These are phyloP conservation scores for Aricia agestis DNA, from an alignment of 1,140 invertebrate genomes.

Conservation along the genomic window DNA sequence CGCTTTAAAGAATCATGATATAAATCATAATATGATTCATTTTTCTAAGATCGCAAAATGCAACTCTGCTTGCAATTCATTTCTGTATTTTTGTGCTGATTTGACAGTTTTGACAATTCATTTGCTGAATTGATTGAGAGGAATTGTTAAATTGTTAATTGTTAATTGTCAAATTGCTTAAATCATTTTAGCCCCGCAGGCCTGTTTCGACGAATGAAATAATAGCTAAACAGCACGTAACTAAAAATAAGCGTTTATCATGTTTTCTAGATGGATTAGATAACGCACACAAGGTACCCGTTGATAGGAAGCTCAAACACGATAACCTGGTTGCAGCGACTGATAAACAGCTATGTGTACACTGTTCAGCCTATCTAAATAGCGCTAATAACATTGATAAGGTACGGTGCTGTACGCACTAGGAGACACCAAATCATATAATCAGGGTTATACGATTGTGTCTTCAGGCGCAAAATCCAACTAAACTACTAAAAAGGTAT, in stretches of 20 bases:
- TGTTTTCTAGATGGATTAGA: conserved; percentile 48
- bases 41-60: no score
- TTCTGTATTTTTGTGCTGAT: no score
- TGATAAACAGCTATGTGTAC: conserved; percentile 50
- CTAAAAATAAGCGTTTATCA: conserved; percentile 54
- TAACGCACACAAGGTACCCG: conserved; percentile 52
- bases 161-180: no score
- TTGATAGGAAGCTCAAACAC: conserved; percentile 66
- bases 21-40: no score
- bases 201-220: neutral
- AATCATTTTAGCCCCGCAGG: no score
- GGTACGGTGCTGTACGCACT: conserved; percentile 22
- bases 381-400: conserved; percentile 39
- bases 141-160: no score
- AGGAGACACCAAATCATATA: neutral
- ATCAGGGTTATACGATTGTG: neutral
- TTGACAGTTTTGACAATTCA: no score
- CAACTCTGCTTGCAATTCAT: no score
- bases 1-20: no score
- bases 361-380: conserved; percentile 45
- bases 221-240: conserved; percentile 14
- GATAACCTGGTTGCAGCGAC: conserved; percentile 64
- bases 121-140: no score
- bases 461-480: no score
- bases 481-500: no score